Evolutionary conservation across 2,113 vertebrate species (phyloP).

Genomic region (Saimiri boliviensis): DNA sequence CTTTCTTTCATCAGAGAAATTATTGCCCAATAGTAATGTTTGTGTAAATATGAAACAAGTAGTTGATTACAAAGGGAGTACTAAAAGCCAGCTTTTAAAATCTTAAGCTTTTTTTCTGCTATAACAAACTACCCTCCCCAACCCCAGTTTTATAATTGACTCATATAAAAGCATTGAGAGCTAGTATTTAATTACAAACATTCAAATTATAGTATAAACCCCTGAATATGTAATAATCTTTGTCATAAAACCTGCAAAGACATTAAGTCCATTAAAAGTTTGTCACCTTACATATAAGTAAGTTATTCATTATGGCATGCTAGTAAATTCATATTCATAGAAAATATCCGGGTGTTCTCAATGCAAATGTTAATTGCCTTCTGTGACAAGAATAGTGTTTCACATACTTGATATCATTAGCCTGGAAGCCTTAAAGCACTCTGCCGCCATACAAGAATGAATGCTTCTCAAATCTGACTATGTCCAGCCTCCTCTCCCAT

Average conservation of each 20-base stretch:
- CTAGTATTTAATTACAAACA: constrained; percentile 41
- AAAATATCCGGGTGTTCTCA: constrained; percentile 44
- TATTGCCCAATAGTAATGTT: background rate
- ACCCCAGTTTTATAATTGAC: constrained; percentile 29
- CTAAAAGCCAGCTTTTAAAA: constrained; percentile 57
- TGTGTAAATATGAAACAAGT: background rate
- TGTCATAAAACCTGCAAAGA: constrained; percentile 42
- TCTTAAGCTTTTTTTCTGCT: background rate
- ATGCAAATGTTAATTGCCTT: constrained; percentile 60
- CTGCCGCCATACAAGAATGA: constrained; percentile 54
- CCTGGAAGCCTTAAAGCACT: constrained; percentile 52
- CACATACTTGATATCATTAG: constrained; percentile 45
- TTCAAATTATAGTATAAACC: constrained; percentile 40
- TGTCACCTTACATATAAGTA: constrained; percentile 63
- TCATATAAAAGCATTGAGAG: constrained; percentile 49
- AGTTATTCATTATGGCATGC: background rate
- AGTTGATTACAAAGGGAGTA: constrained; percentile 43
- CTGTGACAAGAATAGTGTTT: constrained; percentile 57
- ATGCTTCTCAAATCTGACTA: constrained; percentile 75
- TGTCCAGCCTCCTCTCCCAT: constrained; percentile 43
- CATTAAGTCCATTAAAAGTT: constrained; percentile 46
- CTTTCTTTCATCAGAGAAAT: constrained; percentile 15
- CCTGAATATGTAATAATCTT: constrained; percentile 41
- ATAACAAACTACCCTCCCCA: background rate
- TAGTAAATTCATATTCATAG: constrained; percentile 55